Conservation (phyloP, 1,140 invertebrate genomes). For the Riptortus pedestris region DNA sequence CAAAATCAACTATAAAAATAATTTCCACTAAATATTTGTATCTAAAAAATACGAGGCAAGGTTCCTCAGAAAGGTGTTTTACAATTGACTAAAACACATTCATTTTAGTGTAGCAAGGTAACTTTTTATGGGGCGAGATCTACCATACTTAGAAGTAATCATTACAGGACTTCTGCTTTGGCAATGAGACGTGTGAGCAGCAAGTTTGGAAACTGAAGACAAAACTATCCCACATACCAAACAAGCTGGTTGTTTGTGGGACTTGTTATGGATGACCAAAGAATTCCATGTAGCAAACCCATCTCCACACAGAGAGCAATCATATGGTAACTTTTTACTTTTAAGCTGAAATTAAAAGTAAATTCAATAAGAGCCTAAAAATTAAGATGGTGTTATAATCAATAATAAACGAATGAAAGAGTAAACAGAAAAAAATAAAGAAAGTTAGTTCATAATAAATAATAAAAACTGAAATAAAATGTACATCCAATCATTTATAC, state of each 20-base stretch:
- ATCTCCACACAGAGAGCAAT: background rate
- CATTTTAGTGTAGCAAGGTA: background rate
- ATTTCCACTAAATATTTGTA: too few relatives aligned
- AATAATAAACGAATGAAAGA: too few relatives aligned
- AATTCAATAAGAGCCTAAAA: too few relatives aligned
- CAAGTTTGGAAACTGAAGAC: background rate
- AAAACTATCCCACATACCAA: background rate
- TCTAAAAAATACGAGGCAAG: too few relatives aligned
- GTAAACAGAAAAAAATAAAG: too few relatives aligned
- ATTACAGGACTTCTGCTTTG: background rate
- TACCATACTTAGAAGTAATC: constrained; percentile 6
- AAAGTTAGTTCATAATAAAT: too few relatives aligned
- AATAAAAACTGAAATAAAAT: too few relatives aligned
- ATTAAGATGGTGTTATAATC: too few relatives aligned
- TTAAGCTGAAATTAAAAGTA: constrained; percentile 8
- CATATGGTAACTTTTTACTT: constrained; percentile 5
- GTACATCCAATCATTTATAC: too few relatives aligned
- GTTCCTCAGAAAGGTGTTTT: too few relatives aligned
- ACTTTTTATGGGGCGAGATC: constrained; percentile 7
- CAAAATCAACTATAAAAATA: too few relatives aligned
- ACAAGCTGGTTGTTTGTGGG: background rate
- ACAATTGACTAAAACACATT: too few relatives aligned
- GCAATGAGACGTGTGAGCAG: background rate
- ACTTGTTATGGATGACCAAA: background rate
- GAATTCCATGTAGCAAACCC: constrained; percentile 6